These are phyloP conservation scores for Neoaliturus tenellus DNA, from an alignment of 2,888 invertebrate genomes.

Conservation along the genomic window DNA sequence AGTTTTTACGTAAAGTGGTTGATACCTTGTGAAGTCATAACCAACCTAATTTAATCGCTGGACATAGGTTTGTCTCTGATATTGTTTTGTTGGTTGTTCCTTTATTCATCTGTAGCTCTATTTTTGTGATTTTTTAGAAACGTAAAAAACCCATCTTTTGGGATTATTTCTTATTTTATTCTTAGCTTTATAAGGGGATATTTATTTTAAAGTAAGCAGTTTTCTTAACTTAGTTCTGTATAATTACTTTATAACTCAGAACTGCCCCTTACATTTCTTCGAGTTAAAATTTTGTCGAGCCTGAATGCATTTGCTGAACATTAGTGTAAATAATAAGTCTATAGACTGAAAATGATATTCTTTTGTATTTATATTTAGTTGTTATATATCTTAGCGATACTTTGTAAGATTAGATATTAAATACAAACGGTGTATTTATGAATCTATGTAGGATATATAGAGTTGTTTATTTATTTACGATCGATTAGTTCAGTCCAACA, in stretches of 20 bases:
- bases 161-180: neutral
- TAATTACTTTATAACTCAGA: neutral
- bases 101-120: neutral
- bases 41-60: neutral
- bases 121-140: neutral
- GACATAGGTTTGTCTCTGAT: neutral
- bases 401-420: neutral
- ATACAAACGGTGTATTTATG: conserved; percentile 2
- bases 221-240: neutral
- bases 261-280: neutral
- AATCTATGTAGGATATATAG: conserved; percentile 10
- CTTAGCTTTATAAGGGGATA: neutral
- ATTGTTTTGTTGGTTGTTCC: neutral
- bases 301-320: neutral
- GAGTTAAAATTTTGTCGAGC: neutral
- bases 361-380: conserved; percentile 38
- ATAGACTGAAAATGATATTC: conserved; percentile 43
- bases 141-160: neutral
- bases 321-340: conserved; percentile 28
- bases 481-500: too few relatives aligned
- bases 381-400: neutral
- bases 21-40: neutral
- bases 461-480: neutral
- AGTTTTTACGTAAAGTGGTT: neutral
- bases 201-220: neutral